Conservation (phyloP, 2,113 vertebrate genomes). For the Onychostoma macrolepis region DNA sequence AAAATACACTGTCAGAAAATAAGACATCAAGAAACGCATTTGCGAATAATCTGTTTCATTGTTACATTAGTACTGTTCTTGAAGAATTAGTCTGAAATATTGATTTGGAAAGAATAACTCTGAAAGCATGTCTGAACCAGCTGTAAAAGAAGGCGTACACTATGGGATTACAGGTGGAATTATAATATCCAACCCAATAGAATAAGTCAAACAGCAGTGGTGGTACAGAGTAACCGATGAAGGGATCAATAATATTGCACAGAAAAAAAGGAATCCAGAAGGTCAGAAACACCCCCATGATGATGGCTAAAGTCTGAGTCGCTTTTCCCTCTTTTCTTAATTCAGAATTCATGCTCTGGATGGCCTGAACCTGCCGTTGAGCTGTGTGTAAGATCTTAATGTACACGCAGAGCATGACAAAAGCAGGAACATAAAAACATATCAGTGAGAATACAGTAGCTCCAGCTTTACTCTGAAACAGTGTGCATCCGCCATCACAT, state of each 20-base stretch:
- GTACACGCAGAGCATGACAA: constrained; percentile 80
- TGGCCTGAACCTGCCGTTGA: constrained; percentile 77
- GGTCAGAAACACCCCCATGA: constrained; percentile 80
- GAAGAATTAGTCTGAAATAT: constrained; percentile 77
- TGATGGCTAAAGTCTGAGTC: constrained; percentile 77
- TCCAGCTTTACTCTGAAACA: constrained; percentile 76
- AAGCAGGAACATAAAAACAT: constrained; percentile 81
- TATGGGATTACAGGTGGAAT: constrained; percentile 83
- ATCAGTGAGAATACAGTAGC: constrained; percentile 72
- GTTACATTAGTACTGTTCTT: constrained; percentile 25
- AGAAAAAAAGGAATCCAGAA: constrained; percentile 87
- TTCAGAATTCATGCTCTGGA: constrained; percentile 61
- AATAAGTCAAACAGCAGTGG: constrained; percentile 72
- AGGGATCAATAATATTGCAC: constrained; percentile 75
- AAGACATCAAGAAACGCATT: background rate
- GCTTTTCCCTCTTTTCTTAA: constrained; percentile 77
- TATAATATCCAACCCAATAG: constrained; percentile 84
- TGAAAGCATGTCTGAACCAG: constrained; percentile 83
- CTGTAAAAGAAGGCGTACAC: constrained; percentile 84
- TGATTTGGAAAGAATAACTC: constrained; percentile 77
- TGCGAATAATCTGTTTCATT: background rate
- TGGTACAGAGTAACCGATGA: constrained; percentile 73
- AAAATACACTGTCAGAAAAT: background rate
- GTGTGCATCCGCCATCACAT: constrained; percentile 73
- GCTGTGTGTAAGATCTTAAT: constrained; percentile 79